These are phyloP conservation scores for Anthonomus grandis DNA, from an alignment of 1,140 invertebrate genomes.

Conservation along the genomic window DNA sequence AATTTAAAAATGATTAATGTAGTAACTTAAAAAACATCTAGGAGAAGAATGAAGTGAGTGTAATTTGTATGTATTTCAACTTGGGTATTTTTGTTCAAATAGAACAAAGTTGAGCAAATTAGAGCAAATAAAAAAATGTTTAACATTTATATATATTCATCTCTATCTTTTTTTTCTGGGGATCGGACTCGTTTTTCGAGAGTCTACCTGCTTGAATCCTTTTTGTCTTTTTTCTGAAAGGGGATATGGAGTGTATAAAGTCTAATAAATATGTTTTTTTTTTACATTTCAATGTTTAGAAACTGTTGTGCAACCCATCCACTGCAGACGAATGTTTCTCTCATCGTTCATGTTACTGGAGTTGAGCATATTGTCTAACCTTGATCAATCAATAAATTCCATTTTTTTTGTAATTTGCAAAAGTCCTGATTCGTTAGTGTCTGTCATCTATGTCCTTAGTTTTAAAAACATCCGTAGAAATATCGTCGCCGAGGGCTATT, in stretches of 20 bases:
- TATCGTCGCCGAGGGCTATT: constrained; percentile 11
- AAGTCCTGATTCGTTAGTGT: neutral
- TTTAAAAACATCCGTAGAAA: constrained; percentile 5
- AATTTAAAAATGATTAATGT: too few relatives aligned
- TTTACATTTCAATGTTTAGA: constrained; percentile 8
- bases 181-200: constrained; percentile 2
- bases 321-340: constrained; percentile 12
- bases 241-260: too few relatives aligned
- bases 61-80: too few relatives aligned
- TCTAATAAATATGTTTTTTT: too few relatives aligned
- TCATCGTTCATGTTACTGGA: neutral
- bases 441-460: constrained; percentile 6
- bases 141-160: constrained; percentile 1
- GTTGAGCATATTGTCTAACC: constrained; percentile 7
- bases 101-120: too few relatives aligned
- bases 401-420: constrained; percentile 4
- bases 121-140: too few relatives aligned
- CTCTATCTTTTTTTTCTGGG: constrained; percentile 4
- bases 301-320: constrained; percentile 9
- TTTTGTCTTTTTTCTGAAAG: constrained; percentile 1
- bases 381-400: constrained; percentile 3
- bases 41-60: too few relatives aligned
- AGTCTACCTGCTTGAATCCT: constrained; percentile 9
- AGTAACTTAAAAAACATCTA: too few relatives aligned
- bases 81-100: too few relatives aligned